Conservation (phyloP, 2,113 vertebrate genomes). For the Phalacrocorax pelagicus region DNA sequence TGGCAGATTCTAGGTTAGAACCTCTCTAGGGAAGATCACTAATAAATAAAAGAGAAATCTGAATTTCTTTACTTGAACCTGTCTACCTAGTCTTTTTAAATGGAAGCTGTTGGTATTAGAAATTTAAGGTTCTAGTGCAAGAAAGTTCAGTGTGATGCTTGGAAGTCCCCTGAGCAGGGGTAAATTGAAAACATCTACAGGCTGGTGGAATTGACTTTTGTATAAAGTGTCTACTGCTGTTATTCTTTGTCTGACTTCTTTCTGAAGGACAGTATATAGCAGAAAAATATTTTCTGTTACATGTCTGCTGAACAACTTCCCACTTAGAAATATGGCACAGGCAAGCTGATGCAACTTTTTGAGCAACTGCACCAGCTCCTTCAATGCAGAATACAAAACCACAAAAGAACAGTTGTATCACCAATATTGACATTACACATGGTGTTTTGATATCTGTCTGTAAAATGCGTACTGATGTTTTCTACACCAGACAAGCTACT, state of each 20-base stretch:
- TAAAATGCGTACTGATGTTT: neutral
- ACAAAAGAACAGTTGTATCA: neutral
- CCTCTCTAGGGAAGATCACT: neutral
- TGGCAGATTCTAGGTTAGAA: neutral
- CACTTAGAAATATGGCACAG: neutral
- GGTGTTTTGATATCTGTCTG: neutral
- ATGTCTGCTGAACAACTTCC: neutral
- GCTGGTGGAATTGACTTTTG: neutral
- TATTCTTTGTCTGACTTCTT: neutral
- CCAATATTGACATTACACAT: neutral
- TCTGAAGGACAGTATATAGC: neutral
- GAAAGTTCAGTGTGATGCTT: neutral
- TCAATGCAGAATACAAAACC: neutral
- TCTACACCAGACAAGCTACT: neutral
- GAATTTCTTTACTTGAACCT: neutral
- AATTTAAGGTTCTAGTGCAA: neutral
- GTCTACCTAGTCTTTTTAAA: neutral
- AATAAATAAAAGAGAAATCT: neutral
- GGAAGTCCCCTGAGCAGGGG: neutral
- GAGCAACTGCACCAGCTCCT: neutral
- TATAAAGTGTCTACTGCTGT: neutral
- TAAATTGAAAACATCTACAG: neutral
- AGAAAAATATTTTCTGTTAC: neutral
- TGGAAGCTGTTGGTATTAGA: neutral
- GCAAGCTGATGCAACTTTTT: neutral